phyloP scores from a whole-genome alignment of 2,113 vertebrate species.

The Sander vitreus region DNA sequence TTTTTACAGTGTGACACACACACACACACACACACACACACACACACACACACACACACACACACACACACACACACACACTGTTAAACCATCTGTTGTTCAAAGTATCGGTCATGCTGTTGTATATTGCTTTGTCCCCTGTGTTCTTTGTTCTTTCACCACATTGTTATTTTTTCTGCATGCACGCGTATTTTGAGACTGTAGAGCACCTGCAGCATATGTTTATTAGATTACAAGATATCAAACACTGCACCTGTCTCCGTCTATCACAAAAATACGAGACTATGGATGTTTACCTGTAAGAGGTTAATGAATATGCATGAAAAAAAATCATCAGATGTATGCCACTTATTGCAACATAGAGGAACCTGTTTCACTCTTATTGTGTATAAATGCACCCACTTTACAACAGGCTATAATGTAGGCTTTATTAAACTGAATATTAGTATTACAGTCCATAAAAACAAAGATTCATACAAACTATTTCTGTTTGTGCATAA shows the following conservation, averaged over 20 bases:
- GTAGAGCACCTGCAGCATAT: conserved; percentile 28
- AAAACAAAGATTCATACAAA: not conserved
- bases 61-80: not conserved
- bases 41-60: not conserved
- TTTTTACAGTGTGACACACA: conserved; percentile 2
- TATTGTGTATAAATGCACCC: not conserved
- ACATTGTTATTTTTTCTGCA: conserved; percentile 34
- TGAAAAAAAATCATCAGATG: not conserved
- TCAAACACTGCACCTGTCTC: conserved; percentile 37
- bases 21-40: not conserved
- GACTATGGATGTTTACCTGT: conserved; percentile 16
- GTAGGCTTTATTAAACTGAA: not conserved
- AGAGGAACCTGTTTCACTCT: not conserved
- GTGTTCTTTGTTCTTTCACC: conserved; percentile 12
- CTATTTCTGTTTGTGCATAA: not conserved
- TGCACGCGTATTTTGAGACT: conserved; percentile 16
- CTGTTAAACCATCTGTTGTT: conserved; percentile 52
- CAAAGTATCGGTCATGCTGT: conserved; percentile 10
- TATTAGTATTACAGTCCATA: not conserved
- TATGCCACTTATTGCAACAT: not conserved
- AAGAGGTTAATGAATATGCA: conserved; percentile 13
- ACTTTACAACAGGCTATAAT: not conserved
- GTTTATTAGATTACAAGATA: conserved; percentile 34
- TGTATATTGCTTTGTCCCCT: not conserved
- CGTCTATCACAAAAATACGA: conserved; percentile 26